A percentile compares a stretch with the other conserved stretches of the same genome.
These are phyloP conservation scores for Odobenus rosmarus DNA, from an alignment of 2,113 vertebrate genomes.

Conservation along the genomic window DNA sequence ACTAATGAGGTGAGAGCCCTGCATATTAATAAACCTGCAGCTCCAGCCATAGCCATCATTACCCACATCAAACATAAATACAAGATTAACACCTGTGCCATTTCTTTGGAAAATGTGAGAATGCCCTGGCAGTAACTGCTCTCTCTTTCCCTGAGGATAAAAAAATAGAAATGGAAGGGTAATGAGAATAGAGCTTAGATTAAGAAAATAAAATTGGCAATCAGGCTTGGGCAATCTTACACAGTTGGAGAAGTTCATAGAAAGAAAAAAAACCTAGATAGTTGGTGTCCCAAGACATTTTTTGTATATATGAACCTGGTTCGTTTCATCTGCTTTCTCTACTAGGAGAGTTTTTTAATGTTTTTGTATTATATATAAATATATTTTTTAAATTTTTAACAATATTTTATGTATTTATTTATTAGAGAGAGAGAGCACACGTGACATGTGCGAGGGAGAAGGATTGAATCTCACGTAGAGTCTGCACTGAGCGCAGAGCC, in stretches of 20 bases:
- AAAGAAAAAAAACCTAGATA: constrained; percentile 67
- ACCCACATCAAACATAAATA: constrained; percentile 87
- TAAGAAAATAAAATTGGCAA: constrained; percentile 83
- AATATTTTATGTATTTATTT: background rate
- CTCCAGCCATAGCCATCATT: constrained; percentile 80
- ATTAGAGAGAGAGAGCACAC: background rate
- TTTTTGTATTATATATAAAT: background rate
- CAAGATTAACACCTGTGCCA: constrained; percentile 86
- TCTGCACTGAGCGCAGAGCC: background rate
- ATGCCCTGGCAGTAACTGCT: constrained; percentile 85
- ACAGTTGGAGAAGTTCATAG: constrained; percentile 79
- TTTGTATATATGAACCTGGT: constrained; percentile 54
- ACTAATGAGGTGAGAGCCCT: constrained; percentile 88
- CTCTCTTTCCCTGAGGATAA: constrained; percentile 85
- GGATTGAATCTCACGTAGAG: background rate
- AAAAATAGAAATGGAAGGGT: constrained; percentile 84
- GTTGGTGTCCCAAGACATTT: constrained; percentile 76
- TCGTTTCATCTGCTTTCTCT: constrained; percentile 26
- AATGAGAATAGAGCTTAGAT: constrained; percentile 86
- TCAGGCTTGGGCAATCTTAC: constrained; percentile 77
- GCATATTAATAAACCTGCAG: constrained; percentile 85
- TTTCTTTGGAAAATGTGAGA: constrained; percentile 86
- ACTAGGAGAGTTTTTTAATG: constrained; percentile 5
- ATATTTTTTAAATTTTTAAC: no score
- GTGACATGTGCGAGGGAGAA: background rate